Conservation (phyloP, 1,140 invertebrate species). For the Ctenoplectra terminalis region DNA sequence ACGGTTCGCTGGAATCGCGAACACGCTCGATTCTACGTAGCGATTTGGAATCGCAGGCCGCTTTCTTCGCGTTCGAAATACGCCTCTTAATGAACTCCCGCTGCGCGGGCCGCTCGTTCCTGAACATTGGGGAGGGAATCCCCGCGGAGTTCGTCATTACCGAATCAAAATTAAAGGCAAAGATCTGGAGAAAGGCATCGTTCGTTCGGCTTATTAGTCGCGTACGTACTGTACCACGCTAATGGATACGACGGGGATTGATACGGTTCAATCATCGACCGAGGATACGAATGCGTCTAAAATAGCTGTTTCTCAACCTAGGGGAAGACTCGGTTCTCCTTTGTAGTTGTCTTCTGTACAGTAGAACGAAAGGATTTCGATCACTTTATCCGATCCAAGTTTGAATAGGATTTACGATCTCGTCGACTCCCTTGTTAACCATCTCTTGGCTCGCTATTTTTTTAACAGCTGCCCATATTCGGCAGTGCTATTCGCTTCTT, state of each 20-base stretch:
- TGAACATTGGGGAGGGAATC: constrained; percentile 50
- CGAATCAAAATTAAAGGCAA: constrained; percentile 72
- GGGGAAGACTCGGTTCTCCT: background rate
- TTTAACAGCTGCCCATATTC: no score
- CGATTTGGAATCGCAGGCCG: constrained; percentile 32
- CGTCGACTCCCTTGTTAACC: no score
- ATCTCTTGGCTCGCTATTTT: no score
- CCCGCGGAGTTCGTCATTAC: constrained; percentile 70
- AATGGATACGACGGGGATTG: constrained; percentile 29
- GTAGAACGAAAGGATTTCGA: background rate
- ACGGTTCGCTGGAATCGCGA: background rate
- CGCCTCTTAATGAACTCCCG: constrained; percentile 71
- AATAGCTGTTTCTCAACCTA: background rate
- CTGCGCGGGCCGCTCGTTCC: constrained; percentile 61
- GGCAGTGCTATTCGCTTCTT: no score
- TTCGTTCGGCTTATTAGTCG: constrained; percentile 64
- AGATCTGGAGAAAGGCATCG: constrained; percentile 52
- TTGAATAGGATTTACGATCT: background rate
- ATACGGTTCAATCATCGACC: constrained; percentile 17
- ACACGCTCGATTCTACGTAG: background rate
- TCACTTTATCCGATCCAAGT: background rate
- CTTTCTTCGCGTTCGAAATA: constrained; percentile 45
- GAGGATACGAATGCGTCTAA: background rate
- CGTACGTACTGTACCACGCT: constrained; percentile 46
- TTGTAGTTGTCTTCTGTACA: background rate